Conservation (phyloP, 2,797 vertebrate species). For the Phataginus tetradactyla region DNA sequence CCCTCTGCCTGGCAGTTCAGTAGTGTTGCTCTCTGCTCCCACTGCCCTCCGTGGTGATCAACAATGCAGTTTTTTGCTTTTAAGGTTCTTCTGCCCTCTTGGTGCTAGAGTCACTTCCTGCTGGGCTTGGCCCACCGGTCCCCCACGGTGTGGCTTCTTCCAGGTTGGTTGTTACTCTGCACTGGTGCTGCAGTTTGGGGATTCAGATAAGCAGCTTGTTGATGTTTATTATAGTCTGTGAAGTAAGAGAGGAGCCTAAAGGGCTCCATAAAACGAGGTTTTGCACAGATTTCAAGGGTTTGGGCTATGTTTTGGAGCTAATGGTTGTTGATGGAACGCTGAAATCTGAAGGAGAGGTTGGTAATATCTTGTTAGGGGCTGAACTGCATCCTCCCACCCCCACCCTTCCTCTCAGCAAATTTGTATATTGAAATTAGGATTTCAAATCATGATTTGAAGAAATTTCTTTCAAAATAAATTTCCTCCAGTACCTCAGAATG, state of each 20-base stretch:
- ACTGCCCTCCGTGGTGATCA: fast-evolving
- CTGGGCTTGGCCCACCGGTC: neutral
- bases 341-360: neutral
- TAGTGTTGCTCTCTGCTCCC: neutral
- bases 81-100: neutral
- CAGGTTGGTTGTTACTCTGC: neutral
- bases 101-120: neutral
- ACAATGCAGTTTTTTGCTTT: neutral
- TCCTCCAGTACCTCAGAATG: neutral
- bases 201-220: neutral
- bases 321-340: neutral
- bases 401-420: neutral
- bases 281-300: neutral
- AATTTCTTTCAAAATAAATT: too few species aligned
- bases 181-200: neutral
- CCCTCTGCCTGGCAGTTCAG: neutral
- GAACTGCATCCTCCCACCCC: neutral
- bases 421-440: neutral
- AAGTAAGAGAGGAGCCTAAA: neutral
- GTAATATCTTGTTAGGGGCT: neutral
- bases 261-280: neutral
- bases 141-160: neutral
- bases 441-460: too few species aligned
- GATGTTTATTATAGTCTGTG: neutral
- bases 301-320: neutral